Evolutionary conservation across 2,797 vertebrate genomes (phyloP).

Genomic region (Fundulus diaphanus): DNA sequence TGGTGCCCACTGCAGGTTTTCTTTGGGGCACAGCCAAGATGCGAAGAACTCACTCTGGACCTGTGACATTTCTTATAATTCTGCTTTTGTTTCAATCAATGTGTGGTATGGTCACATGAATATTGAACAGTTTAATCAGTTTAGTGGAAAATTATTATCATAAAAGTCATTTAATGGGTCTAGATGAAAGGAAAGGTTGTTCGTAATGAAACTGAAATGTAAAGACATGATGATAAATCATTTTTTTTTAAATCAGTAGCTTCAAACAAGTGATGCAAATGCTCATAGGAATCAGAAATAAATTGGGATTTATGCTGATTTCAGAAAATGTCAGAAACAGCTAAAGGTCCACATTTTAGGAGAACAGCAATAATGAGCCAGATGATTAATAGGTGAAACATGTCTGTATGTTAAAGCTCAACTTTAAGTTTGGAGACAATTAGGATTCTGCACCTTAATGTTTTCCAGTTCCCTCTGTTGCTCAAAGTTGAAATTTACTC

Average conservation of each 20-base stretch:
- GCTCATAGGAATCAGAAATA: not conserved
- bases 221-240: slow-evolving; percentile 17
- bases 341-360: not conserved
- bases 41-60: slow-evolving; percentile 16
- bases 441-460: not conserved
- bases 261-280: not conserved
- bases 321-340: not conserved
- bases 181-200: not conserved
- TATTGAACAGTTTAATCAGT: not conserved
- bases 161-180: not conserved
- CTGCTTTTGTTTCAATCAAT: not conserved
- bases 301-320: not conserved
- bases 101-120: not conserved
- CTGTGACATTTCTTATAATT: not conserved
- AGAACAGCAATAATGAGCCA: not conserved
- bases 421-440: not conserved
- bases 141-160: not conserved
- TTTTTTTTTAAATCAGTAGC: not conserved
- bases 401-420: not conserved
- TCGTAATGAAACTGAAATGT: slow-evolving; percentile 4
- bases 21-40: slow-evolving; percentile 38
- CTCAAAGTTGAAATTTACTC: not conserved
- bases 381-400: not conserved
- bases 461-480: not conserved
- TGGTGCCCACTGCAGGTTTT: slow-evolving; percentile 38